Base-by-base conservation (phyloP, 2,113 vertebrate species). In the Megaleporinus macrocephalus region DNA sequence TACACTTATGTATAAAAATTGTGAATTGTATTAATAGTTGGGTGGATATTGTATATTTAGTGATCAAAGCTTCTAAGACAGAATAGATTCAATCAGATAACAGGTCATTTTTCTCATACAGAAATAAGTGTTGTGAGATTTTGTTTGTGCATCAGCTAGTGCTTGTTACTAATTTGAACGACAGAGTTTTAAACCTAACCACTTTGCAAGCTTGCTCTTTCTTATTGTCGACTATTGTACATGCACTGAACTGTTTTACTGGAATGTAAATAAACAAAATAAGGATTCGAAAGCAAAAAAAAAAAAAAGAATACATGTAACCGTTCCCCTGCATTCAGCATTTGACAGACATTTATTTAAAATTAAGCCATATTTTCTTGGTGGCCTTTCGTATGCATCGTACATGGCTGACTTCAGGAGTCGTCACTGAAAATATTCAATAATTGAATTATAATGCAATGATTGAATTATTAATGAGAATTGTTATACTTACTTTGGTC, bases 221-320 rank as follows among this genome's bases (percentile, higher is more conserved):
- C 66, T 73, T 63, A 10, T 76, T 73, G 66, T 71, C n/a, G 33
- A 76, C 24, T 78, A 73, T 80, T 82, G 72, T 66, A 79, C 68
- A 82, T 36, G 41, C 80, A 76, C 70, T 79, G 75, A 61, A 65
- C 53, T 74, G 70, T 44, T 70, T 71, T 16, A 44, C 75, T 85
- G 69, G 76, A 47, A 55, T 86, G 81, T 73, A 86, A 80, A 86
- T 86, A 80, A 75, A 76, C 65, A n/a, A n/a, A n/a, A n/a, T 7
- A 14, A 68, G 74, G 26, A 51, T 76, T 36, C 73, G 66, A 36
- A 79, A 79, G 59, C 24, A 76, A 24, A 76, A 15, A n/a, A 66
- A 44, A 49, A 26, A 27, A 63, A 7, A 51, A n/a, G n/a, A n/a
- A n/a, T n/a, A n/a, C n/a, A n/a, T 4, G 2, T 15, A 53, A 51